phyloP scores from a whole-genome alignment of 2,113 vertebrate genomes.

The Camelus dromedarius region DNA sequence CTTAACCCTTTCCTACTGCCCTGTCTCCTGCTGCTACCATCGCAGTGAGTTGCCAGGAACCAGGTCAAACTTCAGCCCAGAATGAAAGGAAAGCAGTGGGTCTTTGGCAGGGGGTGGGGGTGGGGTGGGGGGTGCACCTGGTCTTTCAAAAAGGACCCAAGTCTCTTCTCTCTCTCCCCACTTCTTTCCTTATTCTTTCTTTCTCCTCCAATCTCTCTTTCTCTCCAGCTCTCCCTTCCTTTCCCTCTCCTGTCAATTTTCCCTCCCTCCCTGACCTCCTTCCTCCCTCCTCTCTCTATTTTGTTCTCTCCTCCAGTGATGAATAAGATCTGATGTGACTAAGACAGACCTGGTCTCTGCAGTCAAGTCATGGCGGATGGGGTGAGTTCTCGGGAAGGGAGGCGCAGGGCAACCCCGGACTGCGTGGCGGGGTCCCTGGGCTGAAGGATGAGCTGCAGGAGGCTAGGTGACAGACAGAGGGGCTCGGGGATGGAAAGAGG shows the following conservation, averaged over 20 bases:
- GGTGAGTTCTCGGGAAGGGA: not conserved
- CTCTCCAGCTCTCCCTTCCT: not conserved
- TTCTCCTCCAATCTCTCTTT: not conserved
- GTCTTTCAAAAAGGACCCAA: not conserved
- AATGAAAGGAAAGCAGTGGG: not conserved
- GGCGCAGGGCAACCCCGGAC: rapidly evolving
- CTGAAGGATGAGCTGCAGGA: not conserved
- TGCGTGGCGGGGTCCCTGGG: rapidly evolving
- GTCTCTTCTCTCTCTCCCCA: not conserved
- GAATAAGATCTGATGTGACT: not conserved
- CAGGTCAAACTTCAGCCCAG: not conserved
- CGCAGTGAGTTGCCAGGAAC: too few relatives aligned
- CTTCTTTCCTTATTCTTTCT: not conserved
- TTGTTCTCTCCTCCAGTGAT: not conserved
- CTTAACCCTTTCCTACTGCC: not conserved
- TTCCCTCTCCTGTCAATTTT: not conserved
- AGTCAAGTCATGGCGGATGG: not conserved
- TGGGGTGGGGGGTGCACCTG: not conserved
- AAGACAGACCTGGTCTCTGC: not conserved
- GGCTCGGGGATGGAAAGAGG: not conserved
- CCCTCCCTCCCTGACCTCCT: not conserved
- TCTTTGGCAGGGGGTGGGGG: too few relatives aligned
- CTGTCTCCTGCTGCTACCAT: too few relatives aligned
- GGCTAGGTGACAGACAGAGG: not conserved
- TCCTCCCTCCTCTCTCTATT: not conserved